Base-by-base conservation (phyloP, 64 coral and sea anemone genomes). In the Catalaphyllia jardinei region DNA sequence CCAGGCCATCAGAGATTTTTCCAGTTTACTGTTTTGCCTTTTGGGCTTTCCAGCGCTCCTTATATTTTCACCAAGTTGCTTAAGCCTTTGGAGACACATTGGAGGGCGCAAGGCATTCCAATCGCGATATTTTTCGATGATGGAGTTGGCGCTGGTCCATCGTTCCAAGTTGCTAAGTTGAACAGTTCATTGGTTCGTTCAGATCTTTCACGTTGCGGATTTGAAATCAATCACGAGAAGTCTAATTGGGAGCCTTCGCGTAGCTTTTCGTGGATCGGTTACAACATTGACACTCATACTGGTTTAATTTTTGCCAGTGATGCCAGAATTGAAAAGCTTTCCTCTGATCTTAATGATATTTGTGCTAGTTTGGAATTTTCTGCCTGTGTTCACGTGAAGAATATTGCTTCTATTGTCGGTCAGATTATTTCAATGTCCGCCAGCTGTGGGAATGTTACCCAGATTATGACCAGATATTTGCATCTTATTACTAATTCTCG, bases 21-120 rank as follows among this genome's bases (percentile, higher is more conserved):
- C n/a, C n/a, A n/a, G n/a, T 87, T 87, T 74, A 75, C 86, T 17
- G 82, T 87, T 24, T 74, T 87, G 31, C 67, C 86, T 29, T 87
- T 87, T 87, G 86, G 69, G 15, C 55, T 87, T 54, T 72, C 86
- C 31, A 73, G 64, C 15, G 51, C 72, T 35, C 33, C 33, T 35
- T 35, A 35, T 35, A 35, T 35, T 35, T 35, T 35, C 33, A 35
- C 33, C 33, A 35, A 35, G 33, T 35, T 35, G 33, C 33, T 88
- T 12, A 74, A 74, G 51, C 74, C 38, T n/a, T 8, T 76, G 30
- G 86, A n/a, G n/a, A n/a, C n/a, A n/a, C n/a, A n/a, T n/a, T n/a
- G n/a, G n/a, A n/a, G n/a, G n/a, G n/a, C n/a, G n/a, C n/a, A n/a
- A n/a, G n/a, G n/a, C n/a, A n/a, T n/a, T n/a, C n/a, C n/a, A n/a